Evolutionary conservation across 1,140 invertebrate genomes (phyloP).

Genomic region (Drosophila asahinai): DNA sequence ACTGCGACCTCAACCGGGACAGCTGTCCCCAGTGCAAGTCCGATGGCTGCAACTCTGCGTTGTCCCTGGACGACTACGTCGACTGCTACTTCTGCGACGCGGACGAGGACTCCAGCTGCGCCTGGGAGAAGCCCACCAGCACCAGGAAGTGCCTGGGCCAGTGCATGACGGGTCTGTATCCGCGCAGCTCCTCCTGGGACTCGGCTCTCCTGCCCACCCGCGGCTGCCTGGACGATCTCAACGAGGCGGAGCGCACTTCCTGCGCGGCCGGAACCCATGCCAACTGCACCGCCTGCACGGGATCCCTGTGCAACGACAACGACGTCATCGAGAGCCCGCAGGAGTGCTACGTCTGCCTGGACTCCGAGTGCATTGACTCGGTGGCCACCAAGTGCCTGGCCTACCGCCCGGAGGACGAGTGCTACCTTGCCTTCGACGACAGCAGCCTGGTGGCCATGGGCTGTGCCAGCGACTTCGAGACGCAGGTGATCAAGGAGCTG

Average conservation of each 20-base stretch:
- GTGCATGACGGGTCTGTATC: conserved; percentile 76
- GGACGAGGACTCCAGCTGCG: conserved; percentile 38
- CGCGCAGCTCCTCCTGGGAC: conserved; percentile 66
- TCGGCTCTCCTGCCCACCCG: conserved; percentile 66
- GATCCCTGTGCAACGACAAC: conserved; percentile 54
- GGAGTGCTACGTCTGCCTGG: conserved; percentile 60
- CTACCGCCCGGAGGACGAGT: conserved; percentile 63
- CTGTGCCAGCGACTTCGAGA: conserved; percentile 75
- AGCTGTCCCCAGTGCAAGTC: conserved; percentile 76
- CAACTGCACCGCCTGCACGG: conserved; percentile 57
- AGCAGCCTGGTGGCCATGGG: conserved; percentile 58
- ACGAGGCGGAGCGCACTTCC: conserved; percentile 46
- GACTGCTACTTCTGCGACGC: conserved; percentile 77
- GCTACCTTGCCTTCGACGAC: conserved; percentile 63
- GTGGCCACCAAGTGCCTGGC: conserved; percentile 35
- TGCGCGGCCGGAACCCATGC: conserved; percentile 55
- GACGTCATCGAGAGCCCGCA: conserved; percentile 51
- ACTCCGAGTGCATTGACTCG: conserved; percentile 40
- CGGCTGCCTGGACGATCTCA: conserved; percentile 75
- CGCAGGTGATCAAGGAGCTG: conserved; percentile 53
- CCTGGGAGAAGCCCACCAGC: conserved; percentile 27
- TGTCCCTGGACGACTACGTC: conserved; percentile 49
- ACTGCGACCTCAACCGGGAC: conserved; percentile 58
- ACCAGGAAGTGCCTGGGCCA: conserved; percentile 68
- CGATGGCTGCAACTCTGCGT: conserved; percentile 68